These are phyloP conservation scores for Holothuria leucospilota DNA, from an alignment of 53 echinoderm and acorn worm species.

Conservation along the genomic window DNA sequence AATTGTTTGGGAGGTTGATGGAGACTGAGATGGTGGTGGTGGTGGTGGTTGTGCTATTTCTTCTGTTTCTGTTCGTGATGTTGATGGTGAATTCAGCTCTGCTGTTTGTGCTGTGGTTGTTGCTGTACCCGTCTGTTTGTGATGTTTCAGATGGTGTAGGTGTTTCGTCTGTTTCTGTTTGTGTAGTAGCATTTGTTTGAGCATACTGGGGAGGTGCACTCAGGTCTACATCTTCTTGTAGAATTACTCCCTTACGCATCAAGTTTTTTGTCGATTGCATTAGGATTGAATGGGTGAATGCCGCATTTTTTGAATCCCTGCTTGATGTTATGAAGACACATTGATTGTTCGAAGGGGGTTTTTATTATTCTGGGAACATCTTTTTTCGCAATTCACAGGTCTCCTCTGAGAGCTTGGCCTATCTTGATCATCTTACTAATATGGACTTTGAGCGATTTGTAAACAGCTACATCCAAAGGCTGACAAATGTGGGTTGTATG, in stretches of 20 bases:
- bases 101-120: not conserved
- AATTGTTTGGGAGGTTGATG: not conserved
- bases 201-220: not conserved
- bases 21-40: not conserved
- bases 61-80: not conserved
- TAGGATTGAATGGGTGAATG: too few species aligned
- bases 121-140: not conserved
- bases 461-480: constrained; percentile 49
- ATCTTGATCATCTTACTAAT: constrained; percentile 25
- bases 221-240: not conserved
- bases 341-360: too few species aligned
- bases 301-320: too few species aligned
- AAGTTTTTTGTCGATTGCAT: constrained; percentile 54
- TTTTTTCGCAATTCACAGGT: constrained; percentile 53
- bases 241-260: not conserved
- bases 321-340: too few species aligned
- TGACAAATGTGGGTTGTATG: constrained; percentile 57
- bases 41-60: not conserved
- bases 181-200: not conserved
- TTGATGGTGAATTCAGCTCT: not conserved
- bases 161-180: not conserved
- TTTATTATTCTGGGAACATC: constrained; percentile 47
- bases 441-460: constrained; percentile 30
- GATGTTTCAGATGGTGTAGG: not conserved
- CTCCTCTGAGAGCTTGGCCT: constrained; percentile 39